phyloP scores from a whole-genome alignment of 2,888 invertebrate genomes.

The Parascotia fuliginaria region DNA sequence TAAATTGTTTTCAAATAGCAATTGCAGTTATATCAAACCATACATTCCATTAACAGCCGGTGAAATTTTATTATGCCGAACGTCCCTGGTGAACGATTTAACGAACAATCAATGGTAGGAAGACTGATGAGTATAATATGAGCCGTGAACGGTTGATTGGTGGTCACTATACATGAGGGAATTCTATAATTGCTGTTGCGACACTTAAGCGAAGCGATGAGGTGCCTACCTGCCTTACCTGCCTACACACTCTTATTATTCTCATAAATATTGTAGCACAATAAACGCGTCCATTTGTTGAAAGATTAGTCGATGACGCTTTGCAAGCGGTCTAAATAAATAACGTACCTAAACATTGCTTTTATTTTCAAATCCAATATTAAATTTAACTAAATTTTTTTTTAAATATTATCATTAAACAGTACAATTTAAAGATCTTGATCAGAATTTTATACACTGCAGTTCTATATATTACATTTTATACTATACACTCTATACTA shows the following conservation, averaged over 20 bases:
- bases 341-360: too few species aligned
- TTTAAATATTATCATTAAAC: too few species aligned
- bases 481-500: too few species aligned
- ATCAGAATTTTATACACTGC: too few species aligned
- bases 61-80: conserved; percentile 3
- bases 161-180: background rate
- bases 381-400: too few species aligned
- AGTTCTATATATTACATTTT: too few species aligned
- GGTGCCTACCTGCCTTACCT: too few species aligned
- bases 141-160: conserved; percentile 1
- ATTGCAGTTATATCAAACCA: background rate
- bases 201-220: background rate
- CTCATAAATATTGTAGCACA: background rate
- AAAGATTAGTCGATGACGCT: too few species aligned
- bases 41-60: background rate
- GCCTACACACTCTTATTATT: background rate
- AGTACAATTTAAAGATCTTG: too few species aligned
- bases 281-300: too few species aligned
- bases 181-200: conserved; percentile 4
- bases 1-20: background rate
- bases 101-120: conserved; percentile 2
- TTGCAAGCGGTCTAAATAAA: too few species aligned
- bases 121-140: conserved; percentile 8
- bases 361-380: too few species aligned
- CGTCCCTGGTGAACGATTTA: conserved; percentile 5